These are phyloP conservation scores for Metopolophium dirhodum DNA, from an alignment of 1,140 invertebrate genomes.

Conservation along the genomic window DNA sequence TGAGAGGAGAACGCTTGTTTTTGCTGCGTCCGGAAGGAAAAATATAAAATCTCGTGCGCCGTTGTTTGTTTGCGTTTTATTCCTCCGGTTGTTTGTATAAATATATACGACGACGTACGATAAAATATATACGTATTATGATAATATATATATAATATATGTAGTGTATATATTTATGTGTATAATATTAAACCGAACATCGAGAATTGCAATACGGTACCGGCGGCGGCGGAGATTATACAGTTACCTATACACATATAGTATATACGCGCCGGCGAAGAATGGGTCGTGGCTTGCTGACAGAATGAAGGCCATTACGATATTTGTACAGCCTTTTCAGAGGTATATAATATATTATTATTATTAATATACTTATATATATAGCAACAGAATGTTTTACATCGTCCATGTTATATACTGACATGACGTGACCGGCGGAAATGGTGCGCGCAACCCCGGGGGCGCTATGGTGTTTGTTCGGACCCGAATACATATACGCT, in stretches of 20 bases:
- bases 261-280: background rate
- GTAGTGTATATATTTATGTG: too few relatives aligned
- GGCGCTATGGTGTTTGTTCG: background rate
- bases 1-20: background rate
- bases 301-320: background rate
- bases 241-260: background rate
- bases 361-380: background rate
- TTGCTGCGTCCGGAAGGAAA: conserved; percentile 16
- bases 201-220: background rate
- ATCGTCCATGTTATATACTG: background rate
- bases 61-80: conserved; percentile 14
- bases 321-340: conserved; percentile 42
- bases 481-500: background rate
- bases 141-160: background rate
- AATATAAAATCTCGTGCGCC: conserved; percentile 43
- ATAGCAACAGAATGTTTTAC: background rate
- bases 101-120: background rate
- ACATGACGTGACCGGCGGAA: background rate
- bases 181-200: background rate
- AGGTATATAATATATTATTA: background rate
- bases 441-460: background rate
- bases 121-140: background rate
- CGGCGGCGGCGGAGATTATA: background rate
- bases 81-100: background rate
- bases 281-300: background rate